A percentile compares a stretch with the other conserved stretches of the same genome.
phyloP scores from a whole-genome alignment of 2,113 vertebrate species.

The Odontesthes bonariensis region DNA sequence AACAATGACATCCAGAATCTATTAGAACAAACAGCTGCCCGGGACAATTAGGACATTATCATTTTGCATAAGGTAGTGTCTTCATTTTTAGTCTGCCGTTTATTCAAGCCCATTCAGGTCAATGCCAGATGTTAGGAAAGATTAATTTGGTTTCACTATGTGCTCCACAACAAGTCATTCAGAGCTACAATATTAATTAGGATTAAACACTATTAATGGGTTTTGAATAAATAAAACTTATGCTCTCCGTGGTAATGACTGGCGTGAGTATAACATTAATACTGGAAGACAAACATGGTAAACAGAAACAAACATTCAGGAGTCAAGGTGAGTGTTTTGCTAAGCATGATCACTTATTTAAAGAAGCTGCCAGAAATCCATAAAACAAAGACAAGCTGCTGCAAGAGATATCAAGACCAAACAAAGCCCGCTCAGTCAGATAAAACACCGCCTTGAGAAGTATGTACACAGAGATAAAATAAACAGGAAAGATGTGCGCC shows the following conservation, averaged over 20 bases:
- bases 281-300: constrained; percentile 58
- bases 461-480: constrained; percentile 84
- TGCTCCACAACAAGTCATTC: constrained; percentile 34
- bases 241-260: constrained; percentile 21
- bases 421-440: constrained; percentile 83
- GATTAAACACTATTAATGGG: constrained; percentile 57
- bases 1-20: constrained; percentile 77
- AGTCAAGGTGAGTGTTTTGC: constrained; percentile 82
- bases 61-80: constrained; percentile 63
- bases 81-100: constrained; percentile 56
- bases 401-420: constrained; percentile 87
- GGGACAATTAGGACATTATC: constrained; percentile 73
- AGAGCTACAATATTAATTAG: constrained; percentile 52
- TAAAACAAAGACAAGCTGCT: constrained; percentile 86
- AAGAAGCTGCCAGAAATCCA: constrained; percentile 84
- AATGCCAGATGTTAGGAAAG: constrained; percentile 64
- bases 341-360: constrained; percentile 83
- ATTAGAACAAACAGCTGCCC: constrained; percentile 81
- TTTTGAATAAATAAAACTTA: constrained; percentile 54
- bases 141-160: constrained; percentile 50
- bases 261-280: constrained; percentile 58
- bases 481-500: constrained; percentile 73
- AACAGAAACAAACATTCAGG: constrained; percentile 65
- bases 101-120: constrained; percentile 51
- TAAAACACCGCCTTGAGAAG: constrained; percentile 85